Conservation (phyloP, 2,888 invertebrate species). For the Emmelina monodactyla region DNA sequence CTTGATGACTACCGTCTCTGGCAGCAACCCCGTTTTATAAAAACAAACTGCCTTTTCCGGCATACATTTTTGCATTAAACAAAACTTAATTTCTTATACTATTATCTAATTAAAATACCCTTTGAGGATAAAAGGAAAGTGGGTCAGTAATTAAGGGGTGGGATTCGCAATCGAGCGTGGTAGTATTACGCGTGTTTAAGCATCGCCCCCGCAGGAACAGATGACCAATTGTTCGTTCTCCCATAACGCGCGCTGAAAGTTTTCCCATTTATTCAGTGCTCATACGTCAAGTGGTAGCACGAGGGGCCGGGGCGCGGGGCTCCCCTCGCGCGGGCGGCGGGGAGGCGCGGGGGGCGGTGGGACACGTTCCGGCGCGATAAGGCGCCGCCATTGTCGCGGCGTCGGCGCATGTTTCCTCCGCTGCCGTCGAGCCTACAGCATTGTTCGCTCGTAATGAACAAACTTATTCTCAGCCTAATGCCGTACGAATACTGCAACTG, state of each 20-base stretch:
- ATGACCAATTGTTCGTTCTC: conserved; percentile 63
- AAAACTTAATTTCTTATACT: neutral
- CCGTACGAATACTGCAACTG: conserved; percentile 38
- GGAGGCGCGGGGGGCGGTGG: conserved; percentile 22
- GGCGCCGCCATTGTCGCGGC: conserved; percentile 56
- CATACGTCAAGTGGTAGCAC: conserved; percentile 45
- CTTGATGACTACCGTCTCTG: conserved; percentile 9
- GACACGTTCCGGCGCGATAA: conserved; percentile 63
- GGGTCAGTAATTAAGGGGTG: neutral
- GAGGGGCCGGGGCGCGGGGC: conserved; percentile 14
- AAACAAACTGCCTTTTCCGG: neutral
- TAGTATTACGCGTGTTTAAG: conserved; percentile 46
- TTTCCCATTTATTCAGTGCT: conserved; percentile 64
- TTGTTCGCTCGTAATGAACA: conserved; percentile 63
- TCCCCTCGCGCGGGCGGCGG: too few species aligned
- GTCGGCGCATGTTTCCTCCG: conserved; percentile 64
- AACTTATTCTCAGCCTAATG: conserved; percentile 61
- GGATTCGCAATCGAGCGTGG: neutral
- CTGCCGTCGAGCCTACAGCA: conserved; percentile 56
- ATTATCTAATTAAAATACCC: neutral
- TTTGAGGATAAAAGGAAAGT: neutral
- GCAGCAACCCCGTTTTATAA: neutral
- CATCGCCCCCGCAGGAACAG: conserved; percentile 42
- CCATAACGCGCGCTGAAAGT: conserved; percentile 56
- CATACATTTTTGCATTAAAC: neutral